Conservation (phyloP, 2,113 vertebrate species). For the Atrichornis clamosus region DNA sequence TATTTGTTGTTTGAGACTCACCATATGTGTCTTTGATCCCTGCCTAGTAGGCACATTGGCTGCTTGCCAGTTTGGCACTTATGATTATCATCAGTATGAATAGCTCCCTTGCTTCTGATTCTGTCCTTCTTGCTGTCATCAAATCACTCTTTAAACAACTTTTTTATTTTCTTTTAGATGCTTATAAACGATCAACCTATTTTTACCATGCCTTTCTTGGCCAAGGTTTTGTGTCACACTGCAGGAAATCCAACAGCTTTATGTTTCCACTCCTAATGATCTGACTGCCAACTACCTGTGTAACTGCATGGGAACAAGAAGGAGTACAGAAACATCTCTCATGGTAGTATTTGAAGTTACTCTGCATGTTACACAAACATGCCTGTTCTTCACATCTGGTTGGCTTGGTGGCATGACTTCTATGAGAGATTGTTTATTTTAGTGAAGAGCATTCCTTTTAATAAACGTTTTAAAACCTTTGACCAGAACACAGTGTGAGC, state of each 20-base stretch:
- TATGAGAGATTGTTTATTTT: not conserved
- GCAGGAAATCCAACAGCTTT: conserved; percentile 24
- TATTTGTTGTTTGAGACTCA: conserved; percentile 69
- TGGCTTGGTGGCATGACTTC: not conserved
- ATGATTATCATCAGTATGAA: conserved; percentile 46
- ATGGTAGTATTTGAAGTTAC: not conserved
- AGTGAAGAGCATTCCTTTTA: conserved; percentile 23
- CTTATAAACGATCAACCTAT: not conserved
- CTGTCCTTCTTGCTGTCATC: conserved; percentile 61
- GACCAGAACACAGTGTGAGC: not conserved
- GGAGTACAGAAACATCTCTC: not conserved
- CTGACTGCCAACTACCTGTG: conserved; percentile 33
- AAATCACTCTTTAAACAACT: conserved; percentile 45
- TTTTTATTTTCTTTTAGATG: conserved; percentile 43
- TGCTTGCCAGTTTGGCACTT: conserved; percentile 62
- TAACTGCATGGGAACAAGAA: conserved; percentile 17
- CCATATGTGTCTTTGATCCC: conserved; percentile 74
- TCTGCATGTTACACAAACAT: not conserved
- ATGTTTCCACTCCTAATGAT: conserved; percentile 22
- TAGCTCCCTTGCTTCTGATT: conserved; percentile 70
- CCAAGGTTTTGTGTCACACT: not conserved
- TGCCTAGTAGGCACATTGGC: conserved; percentile 66
- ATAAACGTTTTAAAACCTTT: conserved; percentile 25
- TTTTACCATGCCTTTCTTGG: conserved; percentile 37
- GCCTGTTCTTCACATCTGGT: not conserved